A percentile compares a stretch with the other conserved stretches of the same genome.
Conservation (phyloP, 2,113 vertebrate species). For the Lepus timidus region DNA sequence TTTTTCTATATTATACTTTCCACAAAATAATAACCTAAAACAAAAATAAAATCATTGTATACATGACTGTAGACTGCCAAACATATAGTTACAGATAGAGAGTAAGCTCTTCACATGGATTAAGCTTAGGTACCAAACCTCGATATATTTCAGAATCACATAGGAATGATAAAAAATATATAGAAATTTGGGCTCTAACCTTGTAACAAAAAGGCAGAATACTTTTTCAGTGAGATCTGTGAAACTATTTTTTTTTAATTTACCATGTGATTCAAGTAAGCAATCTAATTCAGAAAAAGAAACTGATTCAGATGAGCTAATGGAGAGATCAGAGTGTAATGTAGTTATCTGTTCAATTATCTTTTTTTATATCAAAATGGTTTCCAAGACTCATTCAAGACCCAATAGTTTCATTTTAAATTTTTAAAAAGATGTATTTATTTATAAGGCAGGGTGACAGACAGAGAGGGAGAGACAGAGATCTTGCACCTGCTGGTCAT, state of each 20-base stretch:
- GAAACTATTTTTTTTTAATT: neutral
- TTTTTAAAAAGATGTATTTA: too few species aligned
- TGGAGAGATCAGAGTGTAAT: neutral
- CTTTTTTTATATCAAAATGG: constrained; percentile 38
- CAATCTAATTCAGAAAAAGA: constrained; percentile 43
- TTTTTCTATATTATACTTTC: neutral
- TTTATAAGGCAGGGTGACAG: too few species aligned
- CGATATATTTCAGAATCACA: neutral
- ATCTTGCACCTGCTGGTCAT: too few species aligned
- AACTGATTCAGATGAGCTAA: neutral
- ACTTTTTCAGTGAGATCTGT: neutral
- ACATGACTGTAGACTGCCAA: neutral
- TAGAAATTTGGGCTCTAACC: neutral
- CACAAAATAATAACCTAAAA: constrained; percentile 15
- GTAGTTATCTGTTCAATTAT: neutral
- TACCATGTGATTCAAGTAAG: neutral
- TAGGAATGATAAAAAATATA: neutral
- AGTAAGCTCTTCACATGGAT: neutral
- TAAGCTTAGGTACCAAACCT: neutral
- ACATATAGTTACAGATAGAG: neutral
- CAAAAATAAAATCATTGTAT: neutral
- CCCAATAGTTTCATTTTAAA: neutral
- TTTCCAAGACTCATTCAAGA: neutral
- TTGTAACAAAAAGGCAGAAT: neutral
- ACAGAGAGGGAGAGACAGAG: too few species aligned